Base-by-base conservation (phyloP, 2,888 invertebrate species). In the Scaptodrosophila latifasciaeformis region DNA sequence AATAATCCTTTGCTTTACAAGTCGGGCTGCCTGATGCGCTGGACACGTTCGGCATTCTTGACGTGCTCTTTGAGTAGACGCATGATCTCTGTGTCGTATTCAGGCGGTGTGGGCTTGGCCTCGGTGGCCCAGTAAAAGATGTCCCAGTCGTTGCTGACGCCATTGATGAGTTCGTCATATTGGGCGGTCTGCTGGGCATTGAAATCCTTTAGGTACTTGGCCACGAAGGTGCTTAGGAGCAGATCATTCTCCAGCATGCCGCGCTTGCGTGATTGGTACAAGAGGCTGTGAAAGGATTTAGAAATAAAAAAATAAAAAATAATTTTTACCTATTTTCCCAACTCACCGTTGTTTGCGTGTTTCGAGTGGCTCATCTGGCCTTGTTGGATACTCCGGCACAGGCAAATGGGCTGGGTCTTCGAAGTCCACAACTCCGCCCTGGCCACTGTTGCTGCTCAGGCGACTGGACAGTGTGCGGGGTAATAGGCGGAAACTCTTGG, bases 211-310 rank as follows among this genome's bases (percentile, higher is more conserved):
- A 98, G 87, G 86, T 94, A 91, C 81, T 94, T 93, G 46, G 92
- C 91, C 1, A 94, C 96, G 89, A 98, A 98, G 10, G 96, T 96
- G 83, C 96, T 96, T 7, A 98, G 87, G 0, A 98, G 86, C 2
- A 98, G 88, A 75, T 96, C 96, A 86, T 97, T 98, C 86, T 98
- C 98, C 59, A 97, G 87, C 95, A 97, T 98, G 17, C 98, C 98
- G 57, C 98, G 89, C 86, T 98, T 98, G 21, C 98, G 91, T 17
- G 97, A 97, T 85, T 98, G 98, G 85, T 98, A 98, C 9, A 95
- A 80, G 9, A 98, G 88, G 72, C 97, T 93, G 9, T 7, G 10
- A 0, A n/a, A 1, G 6, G 2, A 21, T 51, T 27, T 10, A 17
- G 19, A 39, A 9, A 18, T 44, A 31, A 5, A 37, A 4, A 31